phyloP scores from a whole-genome alignment of 2,113 vertebrate genomes.

The Nothocercus nigrocapillus region DNA sequence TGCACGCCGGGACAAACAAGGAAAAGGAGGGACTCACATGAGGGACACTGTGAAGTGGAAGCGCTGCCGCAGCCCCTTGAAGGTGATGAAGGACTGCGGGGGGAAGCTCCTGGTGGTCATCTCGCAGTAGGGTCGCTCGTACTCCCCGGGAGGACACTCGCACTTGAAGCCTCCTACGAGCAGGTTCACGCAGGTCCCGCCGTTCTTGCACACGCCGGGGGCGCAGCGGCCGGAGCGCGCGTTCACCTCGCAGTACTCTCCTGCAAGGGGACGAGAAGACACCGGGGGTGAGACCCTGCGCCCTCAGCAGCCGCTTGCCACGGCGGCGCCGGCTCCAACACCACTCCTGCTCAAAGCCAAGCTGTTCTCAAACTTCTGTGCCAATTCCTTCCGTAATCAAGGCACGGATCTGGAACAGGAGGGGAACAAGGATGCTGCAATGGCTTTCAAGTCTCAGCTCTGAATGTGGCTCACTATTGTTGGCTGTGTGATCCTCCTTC shows the following conservation, averaged over 20 bases:
- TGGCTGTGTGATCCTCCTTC: background rate
- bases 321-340: background rate
- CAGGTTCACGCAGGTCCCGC: constrained; percentile 83
- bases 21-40: constrained; percentile 65
- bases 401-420: background rate
- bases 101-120: constrained; percentile 84
- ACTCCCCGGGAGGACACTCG: constrained; percentile 77
- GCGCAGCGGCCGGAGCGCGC: constrained; percentile 79
- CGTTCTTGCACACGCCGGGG: constrained; percentile 80
- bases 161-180: constrained; percentile 84
- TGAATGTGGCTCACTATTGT: accelerated
- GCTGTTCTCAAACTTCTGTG: background rate
- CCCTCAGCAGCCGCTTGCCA: background rate
- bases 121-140: constrained; percentile 81
- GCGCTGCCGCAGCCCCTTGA: constrained; percentile 83
- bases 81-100: constrained; percentile 82
- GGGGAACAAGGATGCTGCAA: background rate
- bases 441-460: background rate
- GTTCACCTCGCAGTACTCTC: constrained; percentile 81
- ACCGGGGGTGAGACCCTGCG: background rate
- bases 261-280: constrained; percentile 45
- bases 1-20: background rate
- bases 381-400: accelerated
- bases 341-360: background rate
- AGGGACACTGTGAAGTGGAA: constrained; percentile 85